These are phyloP conservation scores for Ectemnius cavifrons DNA, from an alignment of 2,888 invertebrate genomes.

Conservation along the genomic window DNA sequence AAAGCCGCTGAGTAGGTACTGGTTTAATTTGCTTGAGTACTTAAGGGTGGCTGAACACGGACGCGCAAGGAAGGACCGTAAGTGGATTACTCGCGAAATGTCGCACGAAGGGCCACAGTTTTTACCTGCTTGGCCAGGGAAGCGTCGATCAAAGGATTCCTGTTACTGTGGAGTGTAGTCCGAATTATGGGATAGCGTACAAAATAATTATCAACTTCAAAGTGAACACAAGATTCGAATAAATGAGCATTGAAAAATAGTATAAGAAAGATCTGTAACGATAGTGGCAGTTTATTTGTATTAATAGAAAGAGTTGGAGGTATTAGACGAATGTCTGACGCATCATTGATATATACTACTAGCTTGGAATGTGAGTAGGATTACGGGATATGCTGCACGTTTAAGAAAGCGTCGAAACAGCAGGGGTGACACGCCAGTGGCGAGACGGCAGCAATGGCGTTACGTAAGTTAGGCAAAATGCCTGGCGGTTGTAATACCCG, in stretches of 20 bases:
- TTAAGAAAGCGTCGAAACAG: slow-evolving; percentile 27
- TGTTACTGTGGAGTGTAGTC: no score
- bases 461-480: slow-evolving; percentile 59
- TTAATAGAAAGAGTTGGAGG: not conserved
- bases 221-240: no score
- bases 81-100: slow-evolving; percentile 42
- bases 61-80: slow-evolving; percentile 15
- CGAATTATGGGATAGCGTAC: no score
- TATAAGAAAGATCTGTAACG: not conserved
- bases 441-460: slow-evolving; percentile 52
- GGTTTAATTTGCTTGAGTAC: slow-evolving; percentile 47
- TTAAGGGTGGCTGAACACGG: slow-evolving; percentile 17
- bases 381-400: slow-evolving; percentile 11
- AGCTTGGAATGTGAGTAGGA: not conserved
- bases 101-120: slow-evolving; percentile 23
- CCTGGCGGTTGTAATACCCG: slow-evolving; percentile 64
- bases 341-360: not conserved
- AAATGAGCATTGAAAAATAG: no score
- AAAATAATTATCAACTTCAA: no score
- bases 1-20: slow-evolving; percentile 18
- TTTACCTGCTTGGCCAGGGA: no score
- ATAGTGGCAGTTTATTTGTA: not conserved
- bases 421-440: slow-evolving; percentile 50
- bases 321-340: not conserved
- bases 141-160: no score